Evolutionary conservation across 2,888 invertebrate species (phyloP).

Genomic region (Cataglyphis cursor): DNA sequence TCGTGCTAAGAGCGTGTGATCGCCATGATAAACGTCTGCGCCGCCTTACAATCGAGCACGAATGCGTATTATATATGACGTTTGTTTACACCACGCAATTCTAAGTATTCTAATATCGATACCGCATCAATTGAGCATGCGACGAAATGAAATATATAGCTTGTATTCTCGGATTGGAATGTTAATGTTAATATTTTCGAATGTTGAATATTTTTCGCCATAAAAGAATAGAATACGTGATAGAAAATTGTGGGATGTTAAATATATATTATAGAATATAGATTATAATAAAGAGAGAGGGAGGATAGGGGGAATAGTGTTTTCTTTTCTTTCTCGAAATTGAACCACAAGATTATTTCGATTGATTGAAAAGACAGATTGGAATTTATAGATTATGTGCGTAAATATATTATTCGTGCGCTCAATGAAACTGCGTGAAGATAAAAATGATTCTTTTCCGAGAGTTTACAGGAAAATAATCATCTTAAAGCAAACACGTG

Average conservation of each 20-base stretch:
- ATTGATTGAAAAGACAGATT: background rate
- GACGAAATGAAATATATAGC: no score
- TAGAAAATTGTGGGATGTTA: background rate
- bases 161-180: no score
- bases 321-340: background rate
- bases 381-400: background rate
- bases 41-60: background rate
- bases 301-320: background rate
- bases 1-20: constrained; percentile 15
- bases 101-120: no score
- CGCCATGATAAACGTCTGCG: constrained; percentile 37
- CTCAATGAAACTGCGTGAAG: no score
- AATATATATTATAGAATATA: background rate
- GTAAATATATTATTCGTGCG: background rate
- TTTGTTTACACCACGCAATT: constrained; percentile 14
- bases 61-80: background rate
- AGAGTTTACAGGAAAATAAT: background rate
- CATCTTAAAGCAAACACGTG: background rate
- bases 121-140: no score
- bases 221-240: no score
- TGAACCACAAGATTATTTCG: background rate
- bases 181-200: no score
- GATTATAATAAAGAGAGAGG: background rate
- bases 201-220: no score
- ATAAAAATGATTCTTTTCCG: background rate